Evolutionary conservation across 2,888 invertebrate species (phyloP).

Genomic region (Blomia tropicalis): DNA sequence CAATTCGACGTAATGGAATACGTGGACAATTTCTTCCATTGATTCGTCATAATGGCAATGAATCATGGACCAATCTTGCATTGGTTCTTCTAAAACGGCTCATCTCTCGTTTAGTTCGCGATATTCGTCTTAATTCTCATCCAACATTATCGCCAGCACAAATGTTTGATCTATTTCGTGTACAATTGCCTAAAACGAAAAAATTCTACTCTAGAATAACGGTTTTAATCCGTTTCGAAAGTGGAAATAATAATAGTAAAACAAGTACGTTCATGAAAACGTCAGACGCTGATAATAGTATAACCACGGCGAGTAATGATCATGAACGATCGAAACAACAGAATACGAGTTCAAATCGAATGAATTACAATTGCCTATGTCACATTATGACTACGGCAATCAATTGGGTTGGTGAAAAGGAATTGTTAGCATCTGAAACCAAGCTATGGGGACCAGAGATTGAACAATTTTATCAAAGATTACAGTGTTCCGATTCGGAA

Average conservation of each 20-base stretch:
- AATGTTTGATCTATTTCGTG: neutral
- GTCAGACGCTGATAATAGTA: too few relatives aligned
- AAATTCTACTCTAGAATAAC: neutral
- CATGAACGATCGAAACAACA: neutral
- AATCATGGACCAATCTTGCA: neutral
- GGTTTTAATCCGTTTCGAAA: neutral
- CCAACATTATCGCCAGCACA: neutral
- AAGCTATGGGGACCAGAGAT: neutral
- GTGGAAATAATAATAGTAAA: neutral
- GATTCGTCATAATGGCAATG: neutral
- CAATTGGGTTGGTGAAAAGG: neutral
- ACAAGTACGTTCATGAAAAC: too few relatives aligned
- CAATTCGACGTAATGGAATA: neutral
- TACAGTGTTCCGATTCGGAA: neutral
- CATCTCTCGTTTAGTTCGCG: neutral
- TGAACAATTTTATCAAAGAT: neutral
- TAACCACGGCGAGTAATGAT: too few relatives aligned
- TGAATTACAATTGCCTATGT: neutral
- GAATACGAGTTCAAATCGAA: neutral
- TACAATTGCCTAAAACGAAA: neutral
- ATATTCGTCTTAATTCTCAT: neutral
- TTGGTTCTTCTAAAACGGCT: neutral
- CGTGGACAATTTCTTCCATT: neutral
- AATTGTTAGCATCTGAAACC: neutral
- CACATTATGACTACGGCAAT: neutral